These are phyloP conservation scores for Morphnarchus princeps DNA, from an alignment of 2,113 vertebrate species.

Conservation along the genomic window DNA sequence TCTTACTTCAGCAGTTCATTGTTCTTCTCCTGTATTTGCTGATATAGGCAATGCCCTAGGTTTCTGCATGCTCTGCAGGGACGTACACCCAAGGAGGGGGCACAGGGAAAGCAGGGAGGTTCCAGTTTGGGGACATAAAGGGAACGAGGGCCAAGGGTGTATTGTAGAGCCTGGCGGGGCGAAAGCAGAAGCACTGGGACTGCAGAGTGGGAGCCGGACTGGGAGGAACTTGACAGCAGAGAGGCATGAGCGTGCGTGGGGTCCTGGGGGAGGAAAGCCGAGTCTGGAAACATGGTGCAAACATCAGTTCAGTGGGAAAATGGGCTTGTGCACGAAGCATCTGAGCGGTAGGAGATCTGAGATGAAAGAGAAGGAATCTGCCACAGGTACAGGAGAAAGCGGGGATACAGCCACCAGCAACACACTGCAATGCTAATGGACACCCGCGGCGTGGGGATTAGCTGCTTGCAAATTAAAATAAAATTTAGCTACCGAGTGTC, in stretches of 20 bases:
- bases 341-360: neutral
- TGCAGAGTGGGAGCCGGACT: neutral
- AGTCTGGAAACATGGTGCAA: neutral
- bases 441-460: neutral
- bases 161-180: neutral
- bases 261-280: neutral
- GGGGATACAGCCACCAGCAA: neutral
- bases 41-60: neutral
- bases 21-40: neutral
- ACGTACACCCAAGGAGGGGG: accelerated
- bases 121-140: neutral
- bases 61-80: neutral
- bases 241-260: accelerated
- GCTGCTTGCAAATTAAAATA: neutral
- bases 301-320: neutral
- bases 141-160: accelerated
- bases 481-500: neutral
- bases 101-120: neutral
- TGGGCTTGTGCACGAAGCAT: neutral
- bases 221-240: neutral
- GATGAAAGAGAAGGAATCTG: neutral
- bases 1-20: neutral
- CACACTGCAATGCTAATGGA: neutral
- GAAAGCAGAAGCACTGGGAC: neutral
- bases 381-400: neutral